phyloP scores from a whole-genome alignment of 2,113 vertebrate species.

The Morphnarchus princeps region DNA sequence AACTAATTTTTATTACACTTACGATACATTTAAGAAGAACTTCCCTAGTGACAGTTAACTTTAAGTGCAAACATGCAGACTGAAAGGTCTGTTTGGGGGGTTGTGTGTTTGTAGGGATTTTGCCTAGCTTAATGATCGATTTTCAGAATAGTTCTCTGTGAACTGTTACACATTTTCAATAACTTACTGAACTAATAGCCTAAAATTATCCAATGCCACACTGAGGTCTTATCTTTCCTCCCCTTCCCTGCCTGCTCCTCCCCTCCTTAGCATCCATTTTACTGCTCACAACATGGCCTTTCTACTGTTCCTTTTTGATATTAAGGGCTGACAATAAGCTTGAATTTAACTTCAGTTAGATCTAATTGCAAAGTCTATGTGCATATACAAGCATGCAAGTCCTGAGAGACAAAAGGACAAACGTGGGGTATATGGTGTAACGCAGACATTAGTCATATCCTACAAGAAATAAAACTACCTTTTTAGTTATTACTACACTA shows the following conservation, averaged over 20 bases:
- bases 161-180: background rate
- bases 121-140: background rate
- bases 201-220: background rate
- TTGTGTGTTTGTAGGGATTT: background rate
- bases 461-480: background rate
- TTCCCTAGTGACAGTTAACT: background rate
- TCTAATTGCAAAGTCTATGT: background rate
- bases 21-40: background rate
- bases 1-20: background rate
- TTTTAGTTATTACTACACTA: background rate
- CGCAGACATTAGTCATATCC: too few relatives aligned
- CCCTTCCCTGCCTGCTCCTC: rapidly evolving
- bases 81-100: rapidly evolving
- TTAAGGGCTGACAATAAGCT: background rate
- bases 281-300: background rate
- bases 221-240: background rate
- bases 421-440: background rate
- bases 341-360: background rate
- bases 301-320: background rate
- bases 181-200: background rate
- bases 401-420: background rate
- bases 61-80: background rate
- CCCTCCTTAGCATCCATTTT: background rate
- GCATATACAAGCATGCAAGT: background rate
- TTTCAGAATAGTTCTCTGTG: background rate